Evolutionary conservation across 2,888 invertebrate genomes (phyloP).

Genomic region (Nezara viridula): DNA sequence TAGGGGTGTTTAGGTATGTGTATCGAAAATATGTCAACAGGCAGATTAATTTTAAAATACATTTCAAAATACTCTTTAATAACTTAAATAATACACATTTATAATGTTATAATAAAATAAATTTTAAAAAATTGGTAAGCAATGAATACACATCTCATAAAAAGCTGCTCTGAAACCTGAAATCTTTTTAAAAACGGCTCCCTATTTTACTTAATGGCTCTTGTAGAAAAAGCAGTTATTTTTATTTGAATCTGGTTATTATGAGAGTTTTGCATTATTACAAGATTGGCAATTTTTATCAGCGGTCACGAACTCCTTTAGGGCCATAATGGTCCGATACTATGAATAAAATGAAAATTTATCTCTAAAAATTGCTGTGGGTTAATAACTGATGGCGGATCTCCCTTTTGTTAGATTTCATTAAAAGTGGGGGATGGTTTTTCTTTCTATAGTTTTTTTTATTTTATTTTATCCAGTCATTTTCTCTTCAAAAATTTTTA

Average conservation of each 20-base stretch:
- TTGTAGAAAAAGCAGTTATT: slow-evolving; percentile 14
- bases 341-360: slow-evolving; percentile 3
- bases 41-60: too few relatives aligned
- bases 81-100: too few relatives aligned
- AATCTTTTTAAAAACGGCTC: not conserved
- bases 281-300: slow-evolving; percentile 8
- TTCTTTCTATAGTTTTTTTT: not conserved
- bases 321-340: not conserved
- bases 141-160: not conserved
- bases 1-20: too few relatives aligned
- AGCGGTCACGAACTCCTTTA: slow-evolving; percentile 1
- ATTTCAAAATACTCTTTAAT: too few relatives aligned
- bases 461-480: not conserved
- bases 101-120: too few relatives aligned
- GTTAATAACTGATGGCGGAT: not conserved
- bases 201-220: not conserved
- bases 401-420: not conserved
- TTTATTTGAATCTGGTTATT: not conserved
- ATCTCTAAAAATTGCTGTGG: not conserved
- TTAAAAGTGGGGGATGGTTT: not conserved
- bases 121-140: too few relatives aligned
- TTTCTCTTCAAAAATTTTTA: not conserved
- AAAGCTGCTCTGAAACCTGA: not conserved
- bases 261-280: not conserved
- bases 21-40: too few relatives aligned